Conservation (phyloP, 2,888 invertebrate species). For the Suillia variegata region DNA sequence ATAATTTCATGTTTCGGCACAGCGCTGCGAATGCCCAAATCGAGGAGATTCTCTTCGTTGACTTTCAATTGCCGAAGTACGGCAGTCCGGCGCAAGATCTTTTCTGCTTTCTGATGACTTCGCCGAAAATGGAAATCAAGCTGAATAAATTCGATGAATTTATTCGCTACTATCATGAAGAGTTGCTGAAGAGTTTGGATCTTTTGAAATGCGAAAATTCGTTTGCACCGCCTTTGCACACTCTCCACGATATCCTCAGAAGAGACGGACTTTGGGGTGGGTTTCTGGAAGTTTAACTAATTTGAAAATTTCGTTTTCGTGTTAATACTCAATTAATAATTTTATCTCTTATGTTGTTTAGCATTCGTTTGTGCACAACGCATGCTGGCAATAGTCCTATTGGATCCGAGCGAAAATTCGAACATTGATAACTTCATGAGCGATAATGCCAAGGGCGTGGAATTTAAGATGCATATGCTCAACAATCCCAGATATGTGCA, state of each 20-base stretch:
- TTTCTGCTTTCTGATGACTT: conserved; percentile 48
- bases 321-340: background rate
- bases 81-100: conserved; percentile 49
- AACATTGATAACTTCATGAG: conserved; percentile 24
- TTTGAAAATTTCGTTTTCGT: no score
- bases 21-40: conserved; percentile 30
- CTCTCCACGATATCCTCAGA: no score
- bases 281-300: conserved; percentile 9
- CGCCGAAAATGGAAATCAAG: conserved; percentile 47
- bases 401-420: background rate
- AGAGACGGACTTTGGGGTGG: conserved; percentile 40
- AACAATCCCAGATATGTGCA: conserved; percentile 3
- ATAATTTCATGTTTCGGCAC: conserved; percentile 49
- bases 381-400: background rate
- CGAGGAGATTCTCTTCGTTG: conserved; percentile 45
- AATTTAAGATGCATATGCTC: conserved; percentile 26
- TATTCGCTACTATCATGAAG: conserved; percentile 48
- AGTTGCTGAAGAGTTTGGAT: conserved; percentile 38
- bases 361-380: background rate
- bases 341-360: background rate
- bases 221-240: no score
- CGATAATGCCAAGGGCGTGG: conserved; percentile 16
- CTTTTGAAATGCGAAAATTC: conserved; percentile 41
- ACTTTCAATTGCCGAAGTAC: conserved; percentile 45
- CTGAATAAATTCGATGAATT: conserved; percentile 53